Conservation (phyloP, 1,140 invertebrate species). For the Teleopsis dalmanni region DNA sequence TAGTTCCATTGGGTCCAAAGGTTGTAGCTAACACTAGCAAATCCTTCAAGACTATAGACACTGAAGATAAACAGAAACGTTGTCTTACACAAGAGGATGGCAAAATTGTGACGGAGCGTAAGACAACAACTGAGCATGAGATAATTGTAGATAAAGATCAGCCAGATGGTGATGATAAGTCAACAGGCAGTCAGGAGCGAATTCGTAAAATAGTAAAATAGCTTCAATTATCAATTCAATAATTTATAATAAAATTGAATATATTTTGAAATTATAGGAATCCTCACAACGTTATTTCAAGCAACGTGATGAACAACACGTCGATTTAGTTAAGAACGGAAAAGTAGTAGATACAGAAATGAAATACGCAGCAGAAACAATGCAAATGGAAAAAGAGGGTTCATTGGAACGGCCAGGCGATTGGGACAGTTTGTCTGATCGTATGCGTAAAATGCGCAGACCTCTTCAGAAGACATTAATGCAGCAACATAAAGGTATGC, state of each 20-base stretch:
- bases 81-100: slow-evolving; percentile 66
- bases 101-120: slow-evolving; percentile 74
- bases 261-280: slow-evolving; percentile 17
- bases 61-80: slow-evolving; percentile 66
- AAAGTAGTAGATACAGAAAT: slow-evolving; percentile 65
- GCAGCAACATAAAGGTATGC: slow-evolving; percentile 43
- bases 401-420: slow-evolving; percentile 56
- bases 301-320: slow-evolving; percentile 61
- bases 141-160: slow-evolving; percentile 70
- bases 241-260: neutral
- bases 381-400: slow-evolving; percentile 60
- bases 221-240: neutral
- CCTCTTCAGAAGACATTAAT: slow-evolving; percentile 46
- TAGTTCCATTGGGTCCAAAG: slow-evolving; percentile 58
- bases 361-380: slow-evolving; percentile 68
- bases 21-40: slow-evolving; percentile 68
- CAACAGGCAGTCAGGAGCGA: slow-evolving; percentile 23
- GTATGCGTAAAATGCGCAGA: slow-evolving; percentile 58
- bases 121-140: slow-evolving; percentile 73
- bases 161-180: slow-evolving; percentile 52
- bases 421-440: slow-evolving; percentile 67
- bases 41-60: slow-evolving; percentile 71
- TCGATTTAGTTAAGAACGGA: slow-evolving; percentile 68
- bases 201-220: slow-evolving; percentile 24
- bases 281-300: slow-evolving; percentile 42